phyloP scores from a whole-genome alignment of 2,888 invertebrate genomes.

The Callyntrura guangdongensis region DNA sequence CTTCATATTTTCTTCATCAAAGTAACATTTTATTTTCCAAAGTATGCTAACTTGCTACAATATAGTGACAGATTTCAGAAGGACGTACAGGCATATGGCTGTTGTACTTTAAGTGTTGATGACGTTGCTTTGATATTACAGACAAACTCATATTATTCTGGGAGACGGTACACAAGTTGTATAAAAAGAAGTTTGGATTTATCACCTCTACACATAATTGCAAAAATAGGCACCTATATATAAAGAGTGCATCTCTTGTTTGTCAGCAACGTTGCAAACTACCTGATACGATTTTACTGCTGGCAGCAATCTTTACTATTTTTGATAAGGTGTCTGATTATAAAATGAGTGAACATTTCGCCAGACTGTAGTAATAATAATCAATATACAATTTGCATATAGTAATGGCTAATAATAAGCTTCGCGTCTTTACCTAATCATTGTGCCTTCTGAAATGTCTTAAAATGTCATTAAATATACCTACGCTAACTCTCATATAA shows the following conservation, averaged over 20 bases:
- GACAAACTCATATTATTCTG: too few species aligned
- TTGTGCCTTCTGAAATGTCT: too few species aligned
- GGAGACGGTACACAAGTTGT: background rate
- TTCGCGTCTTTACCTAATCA: too few species aligned
- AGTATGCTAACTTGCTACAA: background rate
- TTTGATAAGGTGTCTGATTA: background rate
- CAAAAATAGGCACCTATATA: too few species aligned
- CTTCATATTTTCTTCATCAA: background rate
- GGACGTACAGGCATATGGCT: constrained; percentile 5
- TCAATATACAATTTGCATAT: background rate
- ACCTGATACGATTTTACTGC: constrained; percentile 15
- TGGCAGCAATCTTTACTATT: background rate
- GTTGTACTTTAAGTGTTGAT: too few species aligned
- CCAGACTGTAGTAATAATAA: background rate
- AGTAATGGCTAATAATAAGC: too few species aligned
- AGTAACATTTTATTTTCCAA: background rate
- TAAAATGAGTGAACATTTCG: constrained; percentile 13
- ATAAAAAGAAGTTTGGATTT: background rate
- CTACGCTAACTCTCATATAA: too few species aligned
- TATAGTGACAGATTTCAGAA: background rate
- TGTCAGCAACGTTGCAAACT: too few species aligned
- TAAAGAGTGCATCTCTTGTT: too few species aligned
- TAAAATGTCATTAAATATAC: too few species aligned
- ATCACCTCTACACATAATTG: background rate
- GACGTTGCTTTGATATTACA: too few species aligned